These are phyloP conservation scores for Apotomis capreana DNA, from an alignment of 2,888 invertebrate species.

Conservation along the genomic window DNA sequence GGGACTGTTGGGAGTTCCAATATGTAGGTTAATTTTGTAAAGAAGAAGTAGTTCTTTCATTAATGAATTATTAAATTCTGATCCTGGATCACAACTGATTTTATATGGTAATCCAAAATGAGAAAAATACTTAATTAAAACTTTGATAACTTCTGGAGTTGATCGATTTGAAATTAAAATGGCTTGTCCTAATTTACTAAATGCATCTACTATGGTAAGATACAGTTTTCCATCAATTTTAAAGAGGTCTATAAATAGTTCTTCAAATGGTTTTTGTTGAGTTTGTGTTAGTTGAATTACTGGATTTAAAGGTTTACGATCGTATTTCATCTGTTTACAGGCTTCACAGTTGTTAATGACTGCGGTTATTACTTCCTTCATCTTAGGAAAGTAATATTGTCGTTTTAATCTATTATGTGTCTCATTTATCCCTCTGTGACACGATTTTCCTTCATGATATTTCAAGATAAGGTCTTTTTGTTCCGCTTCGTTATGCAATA, in stretches of 20 bases:
- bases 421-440: slow-evolving; percentile 46
- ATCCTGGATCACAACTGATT: slow-evolving; percentile 9
- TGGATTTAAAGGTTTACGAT: slow-evolving; percentile 47
- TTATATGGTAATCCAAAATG: slow-evolving; percentile 5
- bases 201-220: slow-evolving; percentile 6
- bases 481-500: slow-evolving; percentile 36
- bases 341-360: slow-evolving; percentile 47
- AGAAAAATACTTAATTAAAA: slow-evolving; percentile 9
- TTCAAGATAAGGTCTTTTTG: slow-evolving; percentile 42
- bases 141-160: slow-evolving; percentile 9
- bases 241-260: slow-evolving; percentile 46
- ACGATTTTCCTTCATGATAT: slow-evolving; percentile 45
- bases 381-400: slow-evolving; percentile 41
- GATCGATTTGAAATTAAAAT: slow-evolving; percentile 5
- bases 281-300: slow-evolving; percentile 48
- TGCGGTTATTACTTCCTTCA: slow-evolving; percentile 39
- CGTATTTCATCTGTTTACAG: slow-evolving; percentile 46
- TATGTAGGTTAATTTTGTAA: slow-evolving; percentile 10
- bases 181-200: slow-evolving; percentile 20
- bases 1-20: slow-evolving; percentile 18
- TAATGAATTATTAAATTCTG: slow-evolving; percentile 14
- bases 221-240: slow-evolving; percentile 1
- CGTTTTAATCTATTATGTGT: slow-evolving; percentile 31
- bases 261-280: slow-evolving; percentile 46
- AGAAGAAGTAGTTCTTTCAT: neutral